A percentile compares a stretch with the other conserved stretches of the same genome.
phyloP scores from a whole-genome alignment of 2,888 invertebrate species.

The Caenorhabditis sp. region DNA sequence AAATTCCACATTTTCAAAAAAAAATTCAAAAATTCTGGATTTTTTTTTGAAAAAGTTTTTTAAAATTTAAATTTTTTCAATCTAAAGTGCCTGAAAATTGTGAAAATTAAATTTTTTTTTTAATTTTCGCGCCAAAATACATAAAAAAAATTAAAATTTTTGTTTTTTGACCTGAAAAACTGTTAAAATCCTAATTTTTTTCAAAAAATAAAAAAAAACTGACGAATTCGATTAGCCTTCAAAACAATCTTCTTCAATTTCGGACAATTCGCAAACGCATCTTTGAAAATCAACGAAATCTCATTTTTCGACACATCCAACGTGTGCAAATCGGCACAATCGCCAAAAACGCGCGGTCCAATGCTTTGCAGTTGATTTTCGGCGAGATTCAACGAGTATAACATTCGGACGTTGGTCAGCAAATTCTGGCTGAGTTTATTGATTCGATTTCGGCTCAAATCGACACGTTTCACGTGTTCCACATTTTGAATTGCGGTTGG shows the following conservation, averaged over 20 bases:
- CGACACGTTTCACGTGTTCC: constrained; percentile 50
- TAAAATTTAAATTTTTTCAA: no score
- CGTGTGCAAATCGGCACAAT: constrained; percentile 52
- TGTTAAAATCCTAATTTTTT: no score
- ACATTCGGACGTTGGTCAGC: constrained; percentile 58
- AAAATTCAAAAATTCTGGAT: no score
- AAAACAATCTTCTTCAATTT: constrained; percentile 56
- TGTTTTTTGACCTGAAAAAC: no score
- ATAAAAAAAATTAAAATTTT: no score
- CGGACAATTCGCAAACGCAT: constrained; percentile 61
- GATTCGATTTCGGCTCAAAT: constrained; percentile 58
- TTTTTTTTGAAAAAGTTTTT: no score
- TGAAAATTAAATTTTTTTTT: no score
- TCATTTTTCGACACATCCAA: constrained; percentile 58
- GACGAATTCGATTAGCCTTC: constrained; percentile 53
- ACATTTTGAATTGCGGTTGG: constrained; percentile 60
- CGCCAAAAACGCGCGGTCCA: constrained; percentile 62
- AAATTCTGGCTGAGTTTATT: constrained; percentile 59
- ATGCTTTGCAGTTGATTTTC: constrained; percentile 54
- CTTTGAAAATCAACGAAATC: constrained; percentile 54
- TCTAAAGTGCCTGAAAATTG: no score
- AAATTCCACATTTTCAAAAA: no score
- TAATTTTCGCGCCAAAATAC: no score
- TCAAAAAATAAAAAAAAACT: no score
- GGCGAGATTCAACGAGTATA: constrained; percentile 54